Evolutionary conservation across 2,888 invertebrate species (phyloP), one percentile per base, ranked within the genome.

Genomic region (Leptura quadrifasciata): DNA sequence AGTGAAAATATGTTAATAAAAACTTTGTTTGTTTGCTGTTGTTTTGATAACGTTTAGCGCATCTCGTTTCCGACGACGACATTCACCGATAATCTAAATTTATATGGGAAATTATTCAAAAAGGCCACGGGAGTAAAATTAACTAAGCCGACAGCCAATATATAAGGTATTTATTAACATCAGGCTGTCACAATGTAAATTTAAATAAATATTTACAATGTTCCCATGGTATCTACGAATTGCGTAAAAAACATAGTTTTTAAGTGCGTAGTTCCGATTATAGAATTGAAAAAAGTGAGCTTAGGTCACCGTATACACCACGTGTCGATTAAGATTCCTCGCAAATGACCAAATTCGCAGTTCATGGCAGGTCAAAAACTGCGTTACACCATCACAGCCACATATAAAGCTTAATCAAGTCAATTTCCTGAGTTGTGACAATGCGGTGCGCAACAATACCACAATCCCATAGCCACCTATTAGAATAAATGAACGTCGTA

Each of bases 401-500:
- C 67, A 77, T 77, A 75, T 77, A 75, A 76, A 77, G 72, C 78
- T 76, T 76, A 80, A 80, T 80, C 76, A 76, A 61, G 69, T 76
- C 78, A 80, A 80, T 80, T 78, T 80, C 80, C 80, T 78, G 78
- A 80, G 80, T 80, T 80, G 80, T 80, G 80, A 80, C 80, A 80
- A 60, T 78, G 72, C 73, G 71, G 24, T 39, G 60, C 52, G n/a
- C 6, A 71, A 47, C 78, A 80, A 78, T 74, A 15, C n/a, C 61
- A 47, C 78, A 80, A 78, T 74, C 76, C 73, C 78, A 76, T 76
- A 75, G 74, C 68, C 74, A 70, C 69, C 69, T 72, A 76, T 73
- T 79, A 75, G 72, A 75, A 79, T 76, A 72, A 79, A 65, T 47
- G 24, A 47, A 54, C 55, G 68, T 55, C 24, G 54, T 27, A 54